A percentile compares a stretch with the other conserved stretches of the same genome.
These are phyloP conservation scores for Trialeurodes vaporariorum DNA, from an alignment of 1,140 invertebrate species.

Conservation along the genomic window DNA sequence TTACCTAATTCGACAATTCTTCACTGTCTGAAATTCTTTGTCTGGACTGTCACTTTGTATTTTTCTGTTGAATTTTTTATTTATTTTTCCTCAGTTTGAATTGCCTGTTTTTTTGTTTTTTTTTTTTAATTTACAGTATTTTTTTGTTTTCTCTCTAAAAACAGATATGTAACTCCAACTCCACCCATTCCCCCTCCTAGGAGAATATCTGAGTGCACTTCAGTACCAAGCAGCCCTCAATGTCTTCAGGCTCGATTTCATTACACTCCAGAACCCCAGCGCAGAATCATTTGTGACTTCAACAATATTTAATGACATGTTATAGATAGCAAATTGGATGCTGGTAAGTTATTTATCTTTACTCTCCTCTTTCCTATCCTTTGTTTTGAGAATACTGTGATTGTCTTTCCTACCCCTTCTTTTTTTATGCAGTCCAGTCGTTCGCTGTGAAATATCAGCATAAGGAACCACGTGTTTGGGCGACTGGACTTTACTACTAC, in stretches of 20 bases:
- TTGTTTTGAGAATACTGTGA: neutral
- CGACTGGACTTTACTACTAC: neutral
- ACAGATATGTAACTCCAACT: constrained; percentile 49
- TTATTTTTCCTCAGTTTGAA: too few species aligned
- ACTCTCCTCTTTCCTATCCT: neutral
- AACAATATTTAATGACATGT: constrained; percentile 16
- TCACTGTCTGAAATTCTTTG: too few species aligned
- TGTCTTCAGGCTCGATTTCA: constrained; percentile 43
- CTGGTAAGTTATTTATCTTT: neutral
- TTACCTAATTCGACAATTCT: too few species aligned
- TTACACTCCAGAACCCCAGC: constrained; percentile 58
- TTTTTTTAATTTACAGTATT: constrained; percentile 6
- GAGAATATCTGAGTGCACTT: constrained; percentile 47
- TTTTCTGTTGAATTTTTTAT: too few species aligned
- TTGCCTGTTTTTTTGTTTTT: too few species aligned
- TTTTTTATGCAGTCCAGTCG: too few species aligned
- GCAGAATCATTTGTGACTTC: constrained; percentile 42
- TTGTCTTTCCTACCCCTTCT: neutral
- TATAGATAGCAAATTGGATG: neutral
- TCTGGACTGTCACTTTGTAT: too few species aligned
- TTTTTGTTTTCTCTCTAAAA: constrained; percentile 8
- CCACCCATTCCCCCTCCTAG: constrained; percentile 49
- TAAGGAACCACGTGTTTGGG: neutral
- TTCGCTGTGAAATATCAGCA: neutral
- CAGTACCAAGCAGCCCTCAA: constrained; percentile 52